Conservation (phyloP, 2,888 invertebrate genomes). For the Catocala sponsa region DNA sequence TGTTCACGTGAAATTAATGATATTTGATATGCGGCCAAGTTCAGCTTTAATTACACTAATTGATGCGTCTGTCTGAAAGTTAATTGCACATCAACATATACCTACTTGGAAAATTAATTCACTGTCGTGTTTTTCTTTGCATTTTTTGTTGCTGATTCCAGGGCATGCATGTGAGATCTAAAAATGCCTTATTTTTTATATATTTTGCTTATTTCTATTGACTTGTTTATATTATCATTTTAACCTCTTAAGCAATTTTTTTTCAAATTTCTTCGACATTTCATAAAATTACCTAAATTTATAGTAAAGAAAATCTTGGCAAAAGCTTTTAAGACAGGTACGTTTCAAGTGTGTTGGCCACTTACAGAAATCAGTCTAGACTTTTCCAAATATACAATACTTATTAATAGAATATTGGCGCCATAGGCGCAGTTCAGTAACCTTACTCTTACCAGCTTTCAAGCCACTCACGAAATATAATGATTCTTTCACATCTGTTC, state of each 20-base stretch:
- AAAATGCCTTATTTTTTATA: too few species aligned
- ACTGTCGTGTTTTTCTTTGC: neutral
- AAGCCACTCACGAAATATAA: neutral
- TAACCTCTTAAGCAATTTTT: too few species aligned
- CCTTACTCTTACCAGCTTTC: neutral
- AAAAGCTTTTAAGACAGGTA: neutral
- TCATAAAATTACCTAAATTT: neutral
- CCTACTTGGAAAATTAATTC: neutral
- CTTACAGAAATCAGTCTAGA: constrained; percentile 1
- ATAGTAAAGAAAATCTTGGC: neutral
- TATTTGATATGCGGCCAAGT: constrained; percentile 38
- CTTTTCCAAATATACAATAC: constrained; percentile 6
- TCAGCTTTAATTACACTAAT: constrained; percentile 40
- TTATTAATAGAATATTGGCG: constrained; percentile 4
- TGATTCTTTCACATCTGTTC: neutral
- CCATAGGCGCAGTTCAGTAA: constrained; percentile 1
- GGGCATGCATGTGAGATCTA: too few species aligned
- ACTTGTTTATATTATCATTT: too few species aligned
- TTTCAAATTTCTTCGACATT: too few species aligned
- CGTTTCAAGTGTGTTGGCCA: neutral
- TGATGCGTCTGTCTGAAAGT: constrained; percentile 27
- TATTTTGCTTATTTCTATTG: too few species aligned
- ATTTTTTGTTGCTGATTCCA: too few species aligned
- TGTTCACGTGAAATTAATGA: constrained; percentile 23
- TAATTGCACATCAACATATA: constrained; percentile 26